Percentiles rank a stretch among this genome's conserved stretches.
These are phyloP conservation scores for Spea hammondii DNA, from an alignment of 2,797 vertebrate species.

Conservation along the genomic window DNA sequence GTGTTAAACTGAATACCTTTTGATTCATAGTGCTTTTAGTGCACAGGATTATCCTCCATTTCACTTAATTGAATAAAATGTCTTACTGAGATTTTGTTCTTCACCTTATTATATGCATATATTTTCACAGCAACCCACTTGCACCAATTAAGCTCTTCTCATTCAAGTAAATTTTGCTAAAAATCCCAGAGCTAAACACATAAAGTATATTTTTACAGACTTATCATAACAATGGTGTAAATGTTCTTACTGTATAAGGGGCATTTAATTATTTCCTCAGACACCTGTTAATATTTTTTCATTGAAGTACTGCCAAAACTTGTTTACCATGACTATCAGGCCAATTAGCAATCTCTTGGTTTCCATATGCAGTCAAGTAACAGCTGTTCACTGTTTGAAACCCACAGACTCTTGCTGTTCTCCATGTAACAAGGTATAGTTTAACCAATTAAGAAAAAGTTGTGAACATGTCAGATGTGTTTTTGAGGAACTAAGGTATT, in stretches of 20 bases:
- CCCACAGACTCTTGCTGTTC: slow-evolving; percentile 37
- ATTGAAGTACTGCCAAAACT: slow-evolving; percentile 48
- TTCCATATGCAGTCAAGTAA: slow-evolving; percentile 40
- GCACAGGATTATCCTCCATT: too few species aligned
- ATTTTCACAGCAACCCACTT: too few species aligned
- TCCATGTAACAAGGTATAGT: slow-evolving; percentile 40
- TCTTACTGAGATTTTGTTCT: too few species aligned
- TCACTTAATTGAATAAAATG: too few species aligned
- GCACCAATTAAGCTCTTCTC: neutral
- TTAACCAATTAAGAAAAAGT: slow-evolving; percentile 39
- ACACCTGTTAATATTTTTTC: slow-evolving; percentile 50
- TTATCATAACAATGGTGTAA: slow-evolving; percentile 31
- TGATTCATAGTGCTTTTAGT: too few species aligned
- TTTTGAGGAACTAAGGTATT: slow-evolving; percentile 4
- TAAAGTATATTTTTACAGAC: neutral
- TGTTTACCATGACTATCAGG: slow-evolving; percentile 43
- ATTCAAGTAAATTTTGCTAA: neutral
- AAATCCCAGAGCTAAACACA: neutral
- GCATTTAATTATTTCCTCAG: slow-evolving; percentile 45
- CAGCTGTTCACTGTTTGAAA: slow-evolving; percentile 48
- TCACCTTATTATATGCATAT: too few species aligned
- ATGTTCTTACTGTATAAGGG: slow-evolving; percentile 27
- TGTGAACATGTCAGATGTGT: slow-evolving; percentile 9
- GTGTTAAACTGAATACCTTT: too few species aligned
- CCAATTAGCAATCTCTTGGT: slow-evolving; percentile 44